phyloP scores from a whole-genome alignment of 64 coral and sea anemone species.

The Porites australiensis region DNA sequence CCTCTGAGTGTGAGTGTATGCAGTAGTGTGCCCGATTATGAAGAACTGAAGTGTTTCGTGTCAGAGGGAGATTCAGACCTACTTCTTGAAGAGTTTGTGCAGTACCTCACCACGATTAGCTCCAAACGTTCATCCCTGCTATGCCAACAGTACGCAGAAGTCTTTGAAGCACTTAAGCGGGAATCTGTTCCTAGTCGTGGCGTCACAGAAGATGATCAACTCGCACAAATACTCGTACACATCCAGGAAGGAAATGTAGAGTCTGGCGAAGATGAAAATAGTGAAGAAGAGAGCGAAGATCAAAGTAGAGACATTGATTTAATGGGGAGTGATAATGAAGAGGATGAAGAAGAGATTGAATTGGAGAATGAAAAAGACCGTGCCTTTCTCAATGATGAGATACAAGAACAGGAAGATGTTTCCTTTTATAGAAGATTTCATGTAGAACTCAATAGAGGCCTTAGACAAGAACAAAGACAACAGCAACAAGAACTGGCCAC shows the following conservation, averaged over 20 bases:
- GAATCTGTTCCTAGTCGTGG: too few relatives aligned
- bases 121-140: neutral
- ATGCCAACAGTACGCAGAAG: too few relatives aligned
- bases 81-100: neutral
- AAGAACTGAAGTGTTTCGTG: too few relatives aligned
- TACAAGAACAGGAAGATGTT: neutral
- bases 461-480: neutral
- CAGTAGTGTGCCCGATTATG: neutral
- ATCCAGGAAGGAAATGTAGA: neutral
- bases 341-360: slow-evolving; percentile 11
- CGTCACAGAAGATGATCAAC: neutral
- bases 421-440: slow-evolving; percentile 10
- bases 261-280: neutral
- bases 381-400: neutral
- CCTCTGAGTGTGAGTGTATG: neutral
- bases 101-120: neutral
- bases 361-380: slow-evolving; percentile 2
- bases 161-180: too few relatives aligned
- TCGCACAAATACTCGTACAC: neutral
- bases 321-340: neutral
- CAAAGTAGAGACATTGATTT: neutral
- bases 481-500: neutral
- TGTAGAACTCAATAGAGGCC: neutral
- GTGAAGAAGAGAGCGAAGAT: neutral
- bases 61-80: neutral